phyloP scores from a whole-genome alignment of 2,113 vertebrate genomes.

The Actenoides hombroni region DNA sequence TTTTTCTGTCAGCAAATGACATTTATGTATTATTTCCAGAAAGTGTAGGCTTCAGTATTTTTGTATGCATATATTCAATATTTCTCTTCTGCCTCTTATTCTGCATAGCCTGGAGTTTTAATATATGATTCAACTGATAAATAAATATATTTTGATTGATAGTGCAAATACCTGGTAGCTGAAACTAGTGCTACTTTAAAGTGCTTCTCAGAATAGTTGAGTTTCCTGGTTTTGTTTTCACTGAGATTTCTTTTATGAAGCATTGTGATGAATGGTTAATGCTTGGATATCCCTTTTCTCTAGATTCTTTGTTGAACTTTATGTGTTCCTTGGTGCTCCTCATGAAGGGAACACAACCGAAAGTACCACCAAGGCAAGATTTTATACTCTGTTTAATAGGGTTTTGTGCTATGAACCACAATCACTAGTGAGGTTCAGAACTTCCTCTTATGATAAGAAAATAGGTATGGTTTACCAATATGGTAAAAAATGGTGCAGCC shows the following conservation, averaged over 20 bases:
- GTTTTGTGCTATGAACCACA: neutral
- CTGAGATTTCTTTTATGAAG: neutral
- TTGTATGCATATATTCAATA: constrained; percentile 26
- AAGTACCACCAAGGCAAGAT: neutral
- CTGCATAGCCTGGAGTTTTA: constrained; percentile 30
- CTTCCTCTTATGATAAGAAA: neutral
- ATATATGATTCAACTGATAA: constrained; percentile 37
- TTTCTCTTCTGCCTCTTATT: constrained; percentile 49
- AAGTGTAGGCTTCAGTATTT: constrained; percentile 47
- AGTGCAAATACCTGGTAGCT: constrained; percentile 39
- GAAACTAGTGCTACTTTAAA: neutral
- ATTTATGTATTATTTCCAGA: constrained; percentile 52
- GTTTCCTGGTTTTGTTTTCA: constrained; percentile 17
- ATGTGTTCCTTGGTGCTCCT: neutral
- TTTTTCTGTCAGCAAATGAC: constrained; percentile 53
- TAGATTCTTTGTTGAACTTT: neutral
- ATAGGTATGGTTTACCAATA: neutral
- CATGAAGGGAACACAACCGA: neutral
- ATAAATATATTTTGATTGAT: constrained; percentile 54
- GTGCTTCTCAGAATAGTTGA: constrained; percentile 11
- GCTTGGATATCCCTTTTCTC: constrained; percentile 2
- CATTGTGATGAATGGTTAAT: constrained; percentile 3
- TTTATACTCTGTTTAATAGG: neutral
- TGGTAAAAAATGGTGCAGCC: neutral
- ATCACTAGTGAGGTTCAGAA: neutral